phyloP scores from a whole-genome alignment of 2,888 invertebrate species.

The Lapara coniferarum region DNA sequence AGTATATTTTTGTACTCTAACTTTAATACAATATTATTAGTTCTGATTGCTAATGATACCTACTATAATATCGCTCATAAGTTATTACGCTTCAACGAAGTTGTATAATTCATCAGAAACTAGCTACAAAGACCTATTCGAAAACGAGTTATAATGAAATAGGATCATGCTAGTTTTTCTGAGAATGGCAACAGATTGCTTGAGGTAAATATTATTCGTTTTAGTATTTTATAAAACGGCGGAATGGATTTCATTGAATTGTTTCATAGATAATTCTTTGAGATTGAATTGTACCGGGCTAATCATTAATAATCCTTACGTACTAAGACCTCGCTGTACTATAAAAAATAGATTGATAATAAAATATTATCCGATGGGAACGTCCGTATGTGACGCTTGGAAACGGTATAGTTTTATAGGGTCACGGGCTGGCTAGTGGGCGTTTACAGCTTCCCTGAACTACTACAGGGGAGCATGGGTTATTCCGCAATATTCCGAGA shows the following conservation, averaged over 20 bases:
- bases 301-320: not conserved
- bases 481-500: constrained; percentile 52
- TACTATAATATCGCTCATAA: too few relatives aligned
- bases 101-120: not conserved
- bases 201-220: constrained; percentile 37
- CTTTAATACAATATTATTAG: too few relatives aligned
- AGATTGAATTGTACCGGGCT: constrained; percentile 38
- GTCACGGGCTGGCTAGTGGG: constrained; percentile 46
- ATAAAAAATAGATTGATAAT: constrained; percentile 43
- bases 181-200: constrained; percentile 54
- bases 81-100: not conserved
- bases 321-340: not conserved
- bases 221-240: constrained; percentile 53
- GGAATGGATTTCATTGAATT: constrained; percentile 44
- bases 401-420: constrained; percentile 47
- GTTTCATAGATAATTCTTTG: constrained; percentile 36
- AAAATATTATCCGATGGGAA: constrained; percentile 42
- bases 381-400: constrained; percentile 41
- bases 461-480: constrained; percentile 44
- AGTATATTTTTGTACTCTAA: too few relatives aligned
- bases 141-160: not conserved
- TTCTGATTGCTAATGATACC: too few relatives aligned
- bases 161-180: constrained; percentile 46
- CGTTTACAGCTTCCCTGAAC: constrained; percentile 60
- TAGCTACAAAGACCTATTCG: not conserved